Evolutionary conservation across 2,888 invertebrate species (phyloP), one percentile per base, ranked within the genome.

Genomic region (Slavum lentiscoides): DNA sequence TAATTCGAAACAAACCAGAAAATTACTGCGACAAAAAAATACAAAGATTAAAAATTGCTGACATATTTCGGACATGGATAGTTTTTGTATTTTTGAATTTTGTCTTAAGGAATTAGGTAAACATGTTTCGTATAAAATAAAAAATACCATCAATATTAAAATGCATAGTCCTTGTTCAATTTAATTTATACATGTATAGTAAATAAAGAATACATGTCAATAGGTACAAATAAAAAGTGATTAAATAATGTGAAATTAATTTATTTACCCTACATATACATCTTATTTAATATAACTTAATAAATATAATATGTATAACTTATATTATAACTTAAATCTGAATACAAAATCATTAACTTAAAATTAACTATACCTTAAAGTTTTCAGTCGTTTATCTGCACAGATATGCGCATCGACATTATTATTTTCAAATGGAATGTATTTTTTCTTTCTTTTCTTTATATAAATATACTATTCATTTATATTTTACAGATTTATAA

Each of bases 381-480:
- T 72, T 70, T 77, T 80, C 80, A 80, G 80, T 80, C 80, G 70
- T 80, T 80, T 72, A 72, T 80, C 21, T 43, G 80, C 80, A 80
- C 70, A 80, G 55, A 72, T 43, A 64, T 72, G 80, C 64, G 70
- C 64, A 70, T 72, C 68, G 64, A 82, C 75, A 82, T 81, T 55
- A 81, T 76, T 69, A 76, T 67, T 68, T 30, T 76, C 39, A 76
- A 76, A 68, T 76, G 75, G 75, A 76, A 76, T 76, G 67, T 59
- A 30, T 76, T 67, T 23, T 59, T 5, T n/a, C n/a, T 55, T 59
- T 30, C 30, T 30, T 59, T 6, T 67, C n/a, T 67, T 59, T 61
- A 49, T 59, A 76, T 68, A 76, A 76, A 76, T 59, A 67, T 59
- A 43, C 59, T 76, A 37, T 68, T 76, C 43, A 58, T 68, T 67